Conservation (phyloP, 2,113 vertebrate genomes). For the Grammomys surdaster region DNA sequence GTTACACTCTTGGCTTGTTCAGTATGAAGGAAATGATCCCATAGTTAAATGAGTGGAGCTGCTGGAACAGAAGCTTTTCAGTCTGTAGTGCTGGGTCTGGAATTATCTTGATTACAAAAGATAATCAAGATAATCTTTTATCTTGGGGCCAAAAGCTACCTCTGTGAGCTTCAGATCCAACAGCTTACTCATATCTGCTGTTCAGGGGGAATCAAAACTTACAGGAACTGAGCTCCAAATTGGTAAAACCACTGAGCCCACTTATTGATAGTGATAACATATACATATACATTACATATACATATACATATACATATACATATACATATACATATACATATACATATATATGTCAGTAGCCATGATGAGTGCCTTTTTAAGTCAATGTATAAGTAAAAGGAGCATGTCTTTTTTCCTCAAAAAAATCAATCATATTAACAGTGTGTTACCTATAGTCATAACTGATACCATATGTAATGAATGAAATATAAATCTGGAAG, state of each 20-base stretch:
- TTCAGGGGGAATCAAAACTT: slow-evolving; percentile 17
- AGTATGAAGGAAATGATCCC: slow-evolving; percentile 31
- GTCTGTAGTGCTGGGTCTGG: slow-evolving; percentile 4
- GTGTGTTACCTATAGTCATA: slow-evolving; percentile 20
- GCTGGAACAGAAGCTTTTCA: slow-evolving; percentile 6
- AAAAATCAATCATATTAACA: slow-evolving; percentile 39
- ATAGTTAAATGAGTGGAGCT: background rate
- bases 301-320: background rate
- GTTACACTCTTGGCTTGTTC: slow-evolving; percentile 10
- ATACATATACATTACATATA: background rate
- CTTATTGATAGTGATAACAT: slow-evolving; percentile 39
- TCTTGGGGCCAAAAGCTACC: background rate
- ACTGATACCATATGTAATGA: slow-evolving; percentile 26
- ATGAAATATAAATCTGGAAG: slow-evolving; percentile 57
- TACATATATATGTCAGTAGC: slow-evolving; percentile 34
- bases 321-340: background rate
- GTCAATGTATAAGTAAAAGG: slow-evolving; percentile 30
- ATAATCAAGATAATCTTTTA: too few relatives aligned
- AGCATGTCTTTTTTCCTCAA: slow-evolving; percentile 29
- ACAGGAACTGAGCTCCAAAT: background rate
- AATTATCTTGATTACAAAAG: background rate
- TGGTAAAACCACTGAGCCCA: slow-evolving; percentile 20
- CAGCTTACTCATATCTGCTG: background rate
- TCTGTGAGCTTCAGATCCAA: background rate
- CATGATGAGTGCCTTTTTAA: slow-evolving; percentile 37